Evolutionary conservation across 2,113 vertebrate species (phyloP).

Genomic region (Chunga burmeisteri): DNA sequence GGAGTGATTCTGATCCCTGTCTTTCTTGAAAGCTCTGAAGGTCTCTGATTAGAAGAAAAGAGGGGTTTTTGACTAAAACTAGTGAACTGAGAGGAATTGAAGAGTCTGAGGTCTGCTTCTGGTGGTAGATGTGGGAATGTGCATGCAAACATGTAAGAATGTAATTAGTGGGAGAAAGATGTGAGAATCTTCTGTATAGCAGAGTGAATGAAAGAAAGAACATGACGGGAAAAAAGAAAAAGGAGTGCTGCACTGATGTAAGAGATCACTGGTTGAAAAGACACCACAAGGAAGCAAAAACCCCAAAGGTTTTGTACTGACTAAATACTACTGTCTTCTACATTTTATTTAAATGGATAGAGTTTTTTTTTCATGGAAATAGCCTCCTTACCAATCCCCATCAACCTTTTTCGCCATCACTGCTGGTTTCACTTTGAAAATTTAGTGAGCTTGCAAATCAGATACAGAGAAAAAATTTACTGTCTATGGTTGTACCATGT

Average conservation of each 20-base stretch:
- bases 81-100: not conserved
- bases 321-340: not conserved
- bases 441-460: not conserved
- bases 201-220: not conserved
- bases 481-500: not conserved
- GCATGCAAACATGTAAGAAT: not conserved
- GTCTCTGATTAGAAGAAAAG: not conserved
- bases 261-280: not conserved
- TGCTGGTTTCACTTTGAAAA: not conserved
- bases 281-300: not conserved
- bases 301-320: not conserved
- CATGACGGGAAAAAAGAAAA: not conserved
- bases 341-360: not conserved
- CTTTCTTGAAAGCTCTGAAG: not conserved
- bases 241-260: not conserved
- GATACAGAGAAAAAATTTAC: not conserved
- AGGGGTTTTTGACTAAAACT: not conserved
- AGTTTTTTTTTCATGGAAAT: not conserved
- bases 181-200: not conserved
- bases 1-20: not conserved
- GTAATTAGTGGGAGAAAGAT: not conserved
- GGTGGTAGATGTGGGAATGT: not conserved
- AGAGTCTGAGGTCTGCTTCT: not conserved
- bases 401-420: not conserved
- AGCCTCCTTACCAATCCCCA: not conserved